A percentile compares a stretch with the other conserved stretches of the same genome.
phyloP scores from a whole-genome alignment of 2,113 vertebrate genomes.

The Ameiurus melas region DNA sequence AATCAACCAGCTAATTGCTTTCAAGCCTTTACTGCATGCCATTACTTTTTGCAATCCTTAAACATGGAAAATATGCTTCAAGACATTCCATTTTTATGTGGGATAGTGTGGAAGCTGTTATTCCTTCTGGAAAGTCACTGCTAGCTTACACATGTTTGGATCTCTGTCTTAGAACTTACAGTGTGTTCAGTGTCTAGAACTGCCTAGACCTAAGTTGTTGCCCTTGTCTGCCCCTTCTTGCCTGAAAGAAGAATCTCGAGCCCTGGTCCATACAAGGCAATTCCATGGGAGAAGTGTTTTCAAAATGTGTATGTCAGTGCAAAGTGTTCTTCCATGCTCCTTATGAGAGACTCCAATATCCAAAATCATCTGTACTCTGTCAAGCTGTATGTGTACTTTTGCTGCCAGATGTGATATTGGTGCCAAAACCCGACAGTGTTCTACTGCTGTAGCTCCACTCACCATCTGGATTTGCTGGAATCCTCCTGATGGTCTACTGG shows the following conservation, averaged over 20 bases:
- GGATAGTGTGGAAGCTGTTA: neutral
- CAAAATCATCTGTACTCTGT: constrained; percentile 13
- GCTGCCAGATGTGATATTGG: neutral
- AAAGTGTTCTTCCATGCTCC: constrained; percentile 11
- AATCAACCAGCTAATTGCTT: neutral
- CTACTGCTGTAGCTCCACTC: neutral
- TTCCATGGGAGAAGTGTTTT: neutral
- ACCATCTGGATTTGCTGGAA: neutral
- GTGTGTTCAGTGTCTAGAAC: neutral
- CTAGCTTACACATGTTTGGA: neutral
- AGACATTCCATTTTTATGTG: neutral
- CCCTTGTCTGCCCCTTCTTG: neutral
- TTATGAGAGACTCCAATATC: neutral
- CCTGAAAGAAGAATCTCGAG: neutral
- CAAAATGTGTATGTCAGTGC: neutral
- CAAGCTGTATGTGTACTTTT: neutral
- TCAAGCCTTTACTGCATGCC: neutral
- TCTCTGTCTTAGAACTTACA: neutral
- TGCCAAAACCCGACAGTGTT: neutral
- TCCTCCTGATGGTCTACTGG: neutral
- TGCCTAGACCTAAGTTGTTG: neutral
- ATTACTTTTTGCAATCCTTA: neutral
- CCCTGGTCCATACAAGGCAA: neutral
- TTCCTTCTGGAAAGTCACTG: neutral
- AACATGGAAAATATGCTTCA: neutral